Evolutionary conservation across 2,797 vertebrate genomes (phyloP).

Genomic region (Salarias fasciatus): DNA sequence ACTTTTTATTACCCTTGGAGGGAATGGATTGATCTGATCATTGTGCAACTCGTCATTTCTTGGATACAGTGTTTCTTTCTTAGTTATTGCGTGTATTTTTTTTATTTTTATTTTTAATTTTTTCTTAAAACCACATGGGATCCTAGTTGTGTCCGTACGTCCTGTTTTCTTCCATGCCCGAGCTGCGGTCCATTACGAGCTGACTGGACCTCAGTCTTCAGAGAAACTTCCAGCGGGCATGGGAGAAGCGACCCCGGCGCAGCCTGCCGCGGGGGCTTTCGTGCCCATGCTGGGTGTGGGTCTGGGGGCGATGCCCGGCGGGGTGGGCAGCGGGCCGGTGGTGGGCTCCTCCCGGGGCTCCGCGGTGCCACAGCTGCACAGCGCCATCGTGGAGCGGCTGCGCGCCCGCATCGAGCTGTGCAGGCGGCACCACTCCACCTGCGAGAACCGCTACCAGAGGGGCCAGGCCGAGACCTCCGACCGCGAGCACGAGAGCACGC

Average conservation of each 20-base stretch:
- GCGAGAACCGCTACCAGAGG: constrained; percentile 92
- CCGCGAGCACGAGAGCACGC: constrained; percentile 92
- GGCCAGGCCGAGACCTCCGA: constrained; percentile 92
- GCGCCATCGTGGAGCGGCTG: constrained; percentile 94
- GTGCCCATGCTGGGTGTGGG: constrained; percentile 85
- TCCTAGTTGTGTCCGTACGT: constrained; percentile 43
- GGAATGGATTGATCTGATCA: too few relatives aligned
- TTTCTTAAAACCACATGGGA: constrained; percentile 64
- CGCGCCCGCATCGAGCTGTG: constrained; percentile 94
- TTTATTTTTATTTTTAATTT: too few relatives aligned
- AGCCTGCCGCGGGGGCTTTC: constrained; percentile 86
- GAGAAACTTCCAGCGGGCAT: constrained; percentile 77
- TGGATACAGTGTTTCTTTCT: too few relatives aligned
- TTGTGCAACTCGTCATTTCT: too few relatives aligned
- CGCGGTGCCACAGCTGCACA: constrained; percentile 90
- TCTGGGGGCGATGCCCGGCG: constrained; percentile 79
- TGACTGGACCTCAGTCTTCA: constrained; percentile 56
- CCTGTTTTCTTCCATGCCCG: constrained; percentile 55
- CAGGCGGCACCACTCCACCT: constrained; percentile 94
- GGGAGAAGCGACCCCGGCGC: constrained; percentile 94
- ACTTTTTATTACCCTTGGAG: constrained; percentile 11
- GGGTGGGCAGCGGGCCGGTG: constrained; percentile 70
- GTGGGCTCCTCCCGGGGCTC: constrained; percentile 80
- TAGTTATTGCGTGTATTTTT: too few relatives aligned
- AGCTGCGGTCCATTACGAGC: constrained; percentile 53